Percentiles rank a stretch among this genome's conserved stretches.
Evolutionary conservation across 2,797 vertebrate genomes (phyloP).

Genomic region (Hylomyscus alleni): DNA sequence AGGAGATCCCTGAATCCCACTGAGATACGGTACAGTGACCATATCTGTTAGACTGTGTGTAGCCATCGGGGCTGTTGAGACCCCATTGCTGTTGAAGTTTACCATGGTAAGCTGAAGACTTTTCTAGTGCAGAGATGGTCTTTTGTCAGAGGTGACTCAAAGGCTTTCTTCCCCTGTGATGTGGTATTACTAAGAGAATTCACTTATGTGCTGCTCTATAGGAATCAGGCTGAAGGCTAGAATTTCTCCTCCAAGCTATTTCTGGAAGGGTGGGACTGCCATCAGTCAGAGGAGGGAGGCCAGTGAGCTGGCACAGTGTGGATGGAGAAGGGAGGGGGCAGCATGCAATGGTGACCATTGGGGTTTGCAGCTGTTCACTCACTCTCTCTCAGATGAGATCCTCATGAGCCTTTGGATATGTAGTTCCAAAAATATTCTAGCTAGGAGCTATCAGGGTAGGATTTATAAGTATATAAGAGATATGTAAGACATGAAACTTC

Average conservation of each 20-base stretch:
- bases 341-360: background rate
- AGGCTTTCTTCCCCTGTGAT: background rate
- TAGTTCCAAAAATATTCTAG: conserved; percentile 5
- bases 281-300: background rate
- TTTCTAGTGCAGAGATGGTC: background rate
- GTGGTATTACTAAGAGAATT: background rate
- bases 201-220: background rate
- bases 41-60: background rate
- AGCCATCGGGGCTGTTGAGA: background rate
- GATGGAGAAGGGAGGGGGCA: background rate
- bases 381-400: background rate
- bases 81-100: background rate
- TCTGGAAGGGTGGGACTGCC: background rate
- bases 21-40: background rate
- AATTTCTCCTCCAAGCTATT: background rate
- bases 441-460: background rate
- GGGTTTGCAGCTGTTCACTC: background rate
- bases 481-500: background rate
- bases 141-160: background rate
- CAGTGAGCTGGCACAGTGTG: background rate
- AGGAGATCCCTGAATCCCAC: background rate
- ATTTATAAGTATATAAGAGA: background rate
- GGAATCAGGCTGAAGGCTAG: background rate
- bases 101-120: background rate
- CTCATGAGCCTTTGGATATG: background rate